A percentile compares a stretch with the other conserved stretches of the same genome.
These are phyloP conservation scores for Microtus oregoni DNA, from an alignment of 2,113 vertebrate species.

Conservation along the genomic window DNA sequence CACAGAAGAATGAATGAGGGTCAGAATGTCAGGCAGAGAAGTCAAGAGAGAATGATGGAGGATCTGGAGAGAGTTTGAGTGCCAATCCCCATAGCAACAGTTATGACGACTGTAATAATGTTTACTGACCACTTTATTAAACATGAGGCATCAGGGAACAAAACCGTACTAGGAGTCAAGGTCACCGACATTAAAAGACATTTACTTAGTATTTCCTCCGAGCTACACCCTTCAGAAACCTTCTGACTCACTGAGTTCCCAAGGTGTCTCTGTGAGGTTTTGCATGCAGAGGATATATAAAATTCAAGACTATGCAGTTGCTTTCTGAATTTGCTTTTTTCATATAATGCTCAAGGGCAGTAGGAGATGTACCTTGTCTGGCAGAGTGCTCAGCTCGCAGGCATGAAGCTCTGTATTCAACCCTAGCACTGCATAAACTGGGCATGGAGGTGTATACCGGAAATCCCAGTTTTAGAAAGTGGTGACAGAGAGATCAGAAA, in stretches of 20 bases:
- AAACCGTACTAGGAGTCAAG: neutral
- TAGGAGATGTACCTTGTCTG: neutral
- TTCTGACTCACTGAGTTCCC: neutral
- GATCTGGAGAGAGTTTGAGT: neutral
- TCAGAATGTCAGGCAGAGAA: neutral
- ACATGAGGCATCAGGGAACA: neutral
- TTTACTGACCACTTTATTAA: neutral
- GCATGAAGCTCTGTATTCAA: neutral
- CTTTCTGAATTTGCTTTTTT: neutral
- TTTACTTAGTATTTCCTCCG: neutral
- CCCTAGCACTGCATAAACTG: neutral
- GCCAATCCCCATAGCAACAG: neutral
- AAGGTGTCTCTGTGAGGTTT: neutral
- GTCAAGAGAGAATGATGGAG: neutral
- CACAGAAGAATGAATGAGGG: neutral
- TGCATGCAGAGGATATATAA: neutral
- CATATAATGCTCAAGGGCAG: neutral
- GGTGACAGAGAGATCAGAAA: no score
- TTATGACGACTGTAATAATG: neutral
- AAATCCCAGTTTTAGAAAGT: neutral
- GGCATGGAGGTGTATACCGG: rapidly evolving
- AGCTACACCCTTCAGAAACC: neutral
- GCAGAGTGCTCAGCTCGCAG: neutral
- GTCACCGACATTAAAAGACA: no score
- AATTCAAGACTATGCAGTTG: neutral